Evolutionary conservation across 2,888 invertebrate species (phyloP), one percentile per base, ranked within the genome.

Genomic region (Aphidoletes aphidimyza): DNA sequence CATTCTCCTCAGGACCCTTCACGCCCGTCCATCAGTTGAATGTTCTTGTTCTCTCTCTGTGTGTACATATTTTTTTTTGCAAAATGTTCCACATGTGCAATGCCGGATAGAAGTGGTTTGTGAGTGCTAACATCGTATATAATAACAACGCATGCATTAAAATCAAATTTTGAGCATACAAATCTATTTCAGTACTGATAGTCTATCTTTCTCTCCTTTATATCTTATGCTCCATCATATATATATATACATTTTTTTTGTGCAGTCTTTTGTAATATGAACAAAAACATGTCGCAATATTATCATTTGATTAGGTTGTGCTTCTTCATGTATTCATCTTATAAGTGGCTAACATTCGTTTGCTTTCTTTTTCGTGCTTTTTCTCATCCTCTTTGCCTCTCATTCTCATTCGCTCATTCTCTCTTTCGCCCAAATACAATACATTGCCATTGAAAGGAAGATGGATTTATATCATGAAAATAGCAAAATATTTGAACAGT

Each of bases 291-390:
- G 54, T 54, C 54, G 54, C 54, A 54, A 54, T 54, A 54, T 54
- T 54, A 54, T 26, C 54, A 54, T 54, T 54, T 54, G 54, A 54
- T 54, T 54, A 54, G 54, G 54, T 54, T 54, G 54, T 54, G 54
- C 54, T 26, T 3, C 26, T 22, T 2, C 54, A 54, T 54, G 26
- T 54, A 54, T 47, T 17, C 47, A 47, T 54, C 26, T 54, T 54
- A 54, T 54, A 26, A 54, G 54, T 54, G 54, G 54, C 54, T 26
- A 54, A 54, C 22, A 54, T 22, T 47, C 47, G 17, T 19, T 47
- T 47, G 42, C 42, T 42, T 42, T 6, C 11, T 42, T 42, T 11
- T 42, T 42, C 11, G 8, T 42, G 6, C 11, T 11, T 42, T 6
- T 42, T 42, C 11, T 42, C 11, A 42, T 42, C 11, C 11, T 42